Percentiles rank a stretch among this genome's conserved stretches.
Conservation (phyloP, 1,140 invertebrate species). For the Philopotamus ludificatus region DNA sequence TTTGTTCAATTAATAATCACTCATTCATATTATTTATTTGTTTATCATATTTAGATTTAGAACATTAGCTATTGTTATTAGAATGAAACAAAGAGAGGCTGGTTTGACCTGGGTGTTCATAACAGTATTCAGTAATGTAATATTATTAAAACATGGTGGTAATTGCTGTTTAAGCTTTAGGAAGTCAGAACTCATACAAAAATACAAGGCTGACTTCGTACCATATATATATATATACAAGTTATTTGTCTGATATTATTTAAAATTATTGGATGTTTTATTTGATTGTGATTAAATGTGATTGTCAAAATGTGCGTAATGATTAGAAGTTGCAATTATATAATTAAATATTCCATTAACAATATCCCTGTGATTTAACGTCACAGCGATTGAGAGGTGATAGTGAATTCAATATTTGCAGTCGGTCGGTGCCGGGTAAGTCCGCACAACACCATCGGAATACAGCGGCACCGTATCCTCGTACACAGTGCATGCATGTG, state of each 20-base stretch:
- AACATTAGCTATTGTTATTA: slow-evolving; percentile 25
- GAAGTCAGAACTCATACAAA: slow-evolving; percentile 10
- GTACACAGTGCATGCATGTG: too few species aligned
- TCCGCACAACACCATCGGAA: too few species aligned
- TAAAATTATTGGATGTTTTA: slow-evolving; percentile 40
- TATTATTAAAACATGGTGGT: slow-evolving; percentile 22
- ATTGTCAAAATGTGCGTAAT: slow-evolving; percentile 42
- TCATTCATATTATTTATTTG: slow-evolving; percentile 9
- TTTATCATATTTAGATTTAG: slow-evolving; percentile 23
- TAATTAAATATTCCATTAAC: slow-evolving; percentile 40
- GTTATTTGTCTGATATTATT: neutral
- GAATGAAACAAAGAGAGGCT: slow-evolving; percentile 42
- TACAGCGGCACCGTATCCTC: too few species aligned
- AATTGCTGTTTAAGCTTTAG: slow-evolving; percentile 6
- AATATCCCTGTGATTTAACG: slow-evolving; percentile 36
- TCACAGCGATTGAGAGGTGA: slow-evolving; percentile 36
- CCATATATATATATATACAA: slow-evolving; percentile 6
- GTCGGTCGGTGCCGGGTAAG: too few species aligned
- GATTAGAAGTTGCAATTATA: slow-evolving; percentile 42
- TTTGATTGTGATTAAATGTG: slow-evolving; percentile 42
- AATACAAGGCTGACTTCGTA: slow-evolving; percentile 28
- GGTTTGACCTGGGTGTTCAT: slow-evolving; percentile 55
- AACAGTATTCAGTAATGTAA: slow-evolving; percentile 32
- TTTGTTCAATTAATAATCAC: slow-evolving; percentile 4
- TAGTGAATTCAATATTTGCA: slow-evolving; percentile 25